Conservation (phyloP, 2,797 vertebrate species). For the Allobates femoralis region DNA sequence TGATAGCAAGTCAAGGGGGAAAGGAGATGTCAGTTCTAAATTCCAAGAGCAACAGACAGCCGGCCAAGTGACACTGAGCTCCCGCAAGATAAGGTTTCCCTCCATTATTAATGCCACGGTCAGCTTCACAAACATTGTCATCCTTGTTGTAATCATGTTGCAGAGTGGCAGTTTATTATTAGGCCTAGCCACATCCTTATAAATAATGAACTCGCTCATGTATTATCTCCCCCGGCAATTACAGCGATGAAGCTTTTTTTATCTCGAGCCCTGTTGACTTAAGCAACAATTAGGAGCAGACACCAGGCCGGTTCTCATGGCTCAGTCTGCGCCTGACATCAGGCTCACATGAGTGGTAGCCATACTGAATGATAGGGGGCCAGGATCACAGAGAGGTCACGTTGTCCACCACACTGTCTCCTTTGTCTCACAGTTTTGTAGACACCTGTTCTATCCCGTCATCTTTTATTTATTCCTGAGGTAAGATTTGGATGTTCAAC, state of each 20-base stretch:
- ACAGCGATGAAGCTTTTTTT: conserved; percentile 66
- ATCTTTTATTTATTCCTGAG: not conserved
- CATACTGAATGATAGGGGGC: conserved; percentile 11
- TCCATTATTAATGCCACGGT: conserved; percentile 83
- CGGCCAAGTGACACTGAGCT: conserved; percentile 63
- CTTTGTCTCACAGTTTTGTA: not conserved
- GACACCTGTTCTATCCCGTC: not conserved
- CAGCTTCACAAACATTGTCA: conserved; percentile 63
- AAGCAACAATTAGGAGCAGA: conserved; percentile 59
- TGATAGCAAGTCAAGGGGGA: conserved; percentile 16
- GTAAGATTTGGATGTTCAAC: no score
- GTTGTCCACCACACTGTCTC: not conserved
- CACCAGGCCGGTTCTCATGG: conserved; percentile 21
- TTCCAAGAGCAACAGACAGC: conserved; percentile 54
- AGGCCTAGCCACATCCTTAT: conserved; percentile 71
- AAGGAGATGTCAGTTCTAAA: conserved; percentile 36
- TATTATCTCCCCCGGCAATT: conserved; percentile 71
- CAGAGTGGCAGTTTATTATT: conserved; percentile 68
- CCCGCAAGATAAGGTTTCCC: conserved; percentile 72
- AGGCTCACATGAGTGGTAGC: conserved; percentile 2
- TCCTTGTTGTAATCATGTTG: conserved; percentile 79
- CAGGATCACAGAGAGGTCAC: conserved; percentile 35
- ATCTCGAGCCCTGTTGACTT: conserved; percentile 65
- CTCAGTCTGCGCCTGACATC: conserved; percentile 11
- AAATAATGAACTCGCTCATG: conserved; percentile 72